These are phyloP conservation scores for Stegostoma tigrinum DNA, from an alignment of 2,113 vertebrate species.

Conservation along the genomic window DNA sequence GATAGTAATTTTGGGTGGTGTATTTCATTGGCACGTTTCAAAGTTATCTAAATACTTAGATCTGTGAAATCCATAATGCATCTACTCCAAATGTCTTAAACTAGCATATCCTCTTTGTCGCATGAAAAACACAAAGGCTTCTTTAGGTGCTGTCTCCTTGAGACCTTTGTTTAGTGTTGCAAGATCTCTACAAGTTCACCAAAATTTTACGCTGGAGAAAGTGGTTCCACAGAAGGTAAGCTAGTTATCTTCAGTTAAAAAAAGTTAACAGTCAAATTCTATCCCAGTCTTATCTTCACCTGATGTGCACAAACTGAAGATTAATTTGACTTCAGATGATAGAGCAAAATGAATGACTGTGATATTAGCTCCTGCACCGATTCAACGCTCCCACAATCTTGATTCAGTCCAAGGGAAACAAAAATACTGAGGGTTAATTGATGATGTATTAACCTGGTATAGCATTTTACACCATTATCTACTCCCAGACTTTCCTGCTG, in stretches of 20 bases:
- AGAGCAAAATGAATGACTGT: not conserved
- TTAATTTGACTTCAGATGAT: not conserved
- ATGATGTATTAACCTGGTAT: not conserved
- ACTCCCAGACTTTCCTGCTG: not conserved
- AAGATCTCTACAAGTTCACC: not conserved
- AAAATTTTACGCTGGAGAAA: not conserved
- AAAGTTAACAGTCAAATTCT: not conserved
- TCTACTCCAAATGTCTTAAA: not conserved
- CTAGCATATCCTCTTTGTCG: no score
- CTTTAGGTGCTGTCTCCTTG: not conserved
- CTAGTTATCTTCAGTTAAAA: not conserved
- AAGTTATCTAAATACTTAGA: not conserved
- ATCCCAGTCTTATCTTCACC: not conserved
- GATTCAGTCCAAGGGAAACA: not conserved
- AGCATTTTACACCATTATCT: not conserved
- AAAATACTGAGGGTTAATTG: not conserved
- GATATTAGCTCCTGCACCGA: not conserved
- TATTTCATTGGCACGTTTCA: not conserved
- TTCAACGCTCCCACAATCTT: not conserved
- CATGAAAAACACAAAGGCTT: not conserved
- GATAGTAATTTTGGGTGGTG: not conserved
- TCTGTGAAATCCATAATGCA: not conserved
- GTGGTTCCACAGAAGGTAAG: not conserved
- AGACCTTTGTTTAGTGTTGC: not conserved
- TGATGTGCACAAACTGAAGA: not conserved